Base-by-base conservation (phyloP, 2,888 invertebrate genomes). In the Sericinus montela region DNA sequence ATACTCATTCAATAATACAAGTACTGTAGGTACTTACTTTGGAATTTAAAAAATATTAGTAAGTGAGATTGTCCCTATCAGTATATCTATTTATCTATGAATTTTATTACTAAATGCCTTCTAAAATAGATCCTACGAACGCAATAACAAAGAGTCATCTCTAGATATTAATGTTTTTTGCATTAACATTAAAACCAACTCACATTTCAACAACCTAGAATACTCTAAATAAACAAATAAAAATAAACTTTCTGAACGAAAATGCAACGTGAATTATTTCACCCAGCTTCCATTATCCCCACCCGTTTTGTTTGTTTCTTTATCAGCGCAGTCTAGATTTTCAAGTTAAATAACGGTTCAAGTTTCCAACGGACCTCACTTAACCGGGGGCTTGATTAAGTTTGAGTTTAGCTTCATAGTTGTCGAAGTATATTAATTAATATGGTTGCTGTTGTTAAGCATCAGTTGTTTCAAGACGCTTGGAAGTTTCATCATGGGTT, bases 391-490 rank as follows among this genome's bases (percentile, higher is more conserved):
- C 43, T 40, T 48, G 52, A 55, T 56, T 55, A 57, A 58, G 54
- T 54, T 55, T 50, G 47, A 54, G 49, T 58, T 49, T 16, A 53
- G 38, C 52, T 48, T 43, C 45, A 54, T 56, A 59, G 59, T 60
- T 58, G 39, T 14, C 48, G 50, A 52, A 58, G 57, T 52, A 47
- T 58, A 56, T 60, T 58, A 57, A 58, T 62, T 65, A 61, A 57
- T 61, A 57, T 54, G 53, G 55, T 52, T 55, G 58, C 51, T 57
- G 55, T 58, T 56, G 45, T 51, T 44, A 6, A 45, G 49, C 47
- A 48, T 39, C 41, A 15, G 37, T 48, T 50, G 45, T 39, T 42
- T 41, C 37, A 45, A 48, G 42, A 41, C 15, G 15, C 35, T 19
- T 37, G 10, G 23, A 32, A 48, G 34, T 48, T 46, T 32, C 13